Evolutionary conservation across 2,113 vertebrate species (phyloP), one percentile per base, ranked within the genome.

Genomic region (Indicator indicator): DNA sequence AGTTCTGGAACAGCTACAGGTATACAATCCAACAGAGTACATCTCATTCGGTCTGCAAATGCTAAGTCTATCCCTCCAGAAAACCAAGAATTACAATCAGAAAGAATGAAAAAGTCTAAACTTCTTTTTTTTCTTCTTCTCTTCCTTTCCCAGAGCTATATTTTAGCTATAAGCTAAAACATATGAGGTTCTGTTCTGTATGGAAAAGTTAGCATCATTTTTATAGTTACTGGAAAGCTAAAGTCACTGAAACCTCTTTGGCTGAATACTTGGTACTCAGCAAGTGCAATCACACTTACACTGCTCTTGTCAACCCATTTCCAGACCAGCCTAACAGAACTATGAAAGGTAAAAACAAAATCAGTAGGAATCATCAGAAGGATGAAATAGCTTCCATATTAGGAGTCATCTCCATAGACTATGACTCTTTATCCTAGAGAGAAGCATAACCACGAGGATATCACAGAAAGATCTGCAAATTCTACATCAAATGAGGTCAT

Each of bases 41-140:
- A 74, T 44, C 9, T 71, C 58, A 81, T 75, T 56, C 54, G 72
- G 32, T 11, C 69, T 78, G 65, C 58, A 90, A 90, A 81, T 42
- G 28, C 0, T 2, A 84, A n/a, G 4, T 74, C n/a, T 40, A 24
- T 81, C 6, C 12, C n/a, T 84, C 58, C 26, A 90, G 36, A 79
- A 87, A 92, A 63, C 12, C 27, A 63, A 64, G 18, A 89, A 68
- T 38, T 15, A 55, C 18, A 40, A 14, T 71, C 74, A 74, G 26
- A 88, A 91, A 33, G 3, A 4, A 54, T 3, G 20, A 88, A 93
- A 38, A 3, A 4, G 58, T 3, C 3, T 73, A 63, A 59, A 3
- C 0, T 0, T 28, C 78, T 83, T 58, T n/a, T 50, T 71, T n/a
- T 5, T 7, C 7, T 27, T 59, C 3, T 5, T 8, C 6, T 17